Percentiles rank a stretch among this genome's conserved stretches.
Conservation (phyloP, 2,888 invertebrate species). For the Celastrina argiolus region DNA sequence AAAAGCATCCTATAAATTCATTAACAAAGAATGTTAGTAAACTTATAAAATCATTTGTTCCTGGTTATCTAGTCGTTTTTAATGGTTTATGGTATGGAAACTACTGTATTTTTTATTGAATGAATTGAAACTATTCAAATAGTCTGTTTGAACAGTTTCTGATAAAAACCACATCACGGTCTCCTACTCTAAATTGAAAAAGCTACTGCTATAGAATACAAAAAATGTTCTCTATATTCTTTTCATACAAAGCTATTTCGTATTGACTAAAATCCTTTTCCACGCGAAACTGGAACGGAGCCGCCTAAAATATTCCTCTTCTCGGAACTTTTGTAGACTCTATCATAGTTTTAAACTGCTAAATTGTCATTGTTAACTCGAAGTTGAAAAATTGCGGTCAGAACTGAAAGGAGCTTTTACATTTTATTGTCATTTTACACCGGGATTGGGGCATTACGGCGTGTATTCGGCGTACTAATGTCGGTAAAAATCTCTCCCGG, state of each 20-base stretch:
- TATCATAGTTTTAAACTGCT: conserved; percentile 6
- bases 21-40: too few species aligned
- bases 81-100: too few species aligned
- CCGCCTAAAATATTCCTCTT: conserved; percentile 9
- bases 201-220: background rate
- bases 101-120: too few species aligned
- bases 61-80: too few species aligned
- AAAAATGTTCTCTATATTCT: conserved; percentile 7
- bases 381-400: conserved; percentile 4
- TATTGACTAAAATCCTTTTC: conserved; percentile 2
- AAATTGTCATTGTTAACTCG: conserved; percentile 8
- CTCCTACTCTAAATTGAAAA: background rate
- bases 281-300: conserved; percentile 3
- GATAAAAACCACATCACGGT: too few species aligned
- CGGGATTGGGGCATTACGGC: conserved; percentile 15
- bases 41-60: too few species aligned
- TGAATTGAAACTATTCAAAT: too few species aligned
- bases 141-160: background rate
- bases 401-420: background rate
- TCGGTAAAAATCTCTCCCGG: conserved; percentile 25
- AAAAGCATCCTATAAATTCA: background rate
- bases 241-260: conserved; percentile 1
- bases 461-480: conserved; percentile 22
- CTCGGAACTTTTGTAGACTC: background rate
- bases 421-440: background rate